A percentile compares a stretch with the other conserved stretches of the same genome.
Conservation (phyloP, 2,888 invertebrate species). For the Syrphus vitripennis region DNA sequence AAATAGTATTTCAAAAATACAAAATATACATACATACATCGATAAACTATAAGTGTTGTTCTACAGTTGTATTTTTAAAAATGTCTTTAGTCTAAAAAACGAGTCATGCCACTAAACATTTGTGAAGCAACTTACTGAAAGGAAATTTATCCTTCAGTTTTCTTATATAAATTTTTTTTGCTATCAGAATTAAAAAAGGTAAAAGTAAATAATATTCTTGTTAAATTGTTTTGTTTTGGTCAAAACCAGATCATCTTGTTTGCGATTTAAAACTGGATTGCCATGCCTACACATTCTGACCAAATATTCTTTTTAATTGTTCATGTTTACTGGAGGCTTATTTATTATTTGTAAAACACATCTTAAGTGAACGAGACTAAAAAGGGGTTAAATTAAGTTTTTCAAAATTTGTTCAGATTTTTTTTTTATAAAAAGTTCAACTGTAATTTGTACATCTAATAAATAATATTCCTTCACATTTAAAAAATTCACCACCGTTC, state of each 20-base stretch:
- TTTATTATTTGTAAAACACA: neutral
- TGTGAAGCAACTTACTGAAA: no score
- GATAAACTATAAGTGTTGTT: no score
- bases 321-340: neutral
- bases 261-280: neutral
- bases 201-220: neutral
- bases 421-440: constrained; percentile 9
- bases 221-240: neutral
- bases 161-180: no score
- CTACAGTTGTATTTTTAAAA: no score
- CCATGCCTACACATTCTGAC: neutral
- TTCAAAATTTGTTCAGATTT: neutral
- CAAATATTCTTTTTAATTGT: neutral
- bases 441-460: constrained; percentile 33
- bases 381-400: neutral
- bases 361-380: neutral
- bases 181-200: no score
- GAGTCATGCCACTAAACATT: no score
- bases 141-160: no score
- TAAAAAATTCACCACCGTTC: constrained; percentile 8
- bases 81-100: no score
- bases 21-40: no score
- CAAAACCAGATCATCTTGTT: neutral
- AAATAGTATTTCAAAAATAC: no score
- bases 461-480: constrained; percentile 20